Evolutionary conservation across 2,113 vertebrate species (phyloP).

Genomic region (Sceloporus undulatus): DNA sequence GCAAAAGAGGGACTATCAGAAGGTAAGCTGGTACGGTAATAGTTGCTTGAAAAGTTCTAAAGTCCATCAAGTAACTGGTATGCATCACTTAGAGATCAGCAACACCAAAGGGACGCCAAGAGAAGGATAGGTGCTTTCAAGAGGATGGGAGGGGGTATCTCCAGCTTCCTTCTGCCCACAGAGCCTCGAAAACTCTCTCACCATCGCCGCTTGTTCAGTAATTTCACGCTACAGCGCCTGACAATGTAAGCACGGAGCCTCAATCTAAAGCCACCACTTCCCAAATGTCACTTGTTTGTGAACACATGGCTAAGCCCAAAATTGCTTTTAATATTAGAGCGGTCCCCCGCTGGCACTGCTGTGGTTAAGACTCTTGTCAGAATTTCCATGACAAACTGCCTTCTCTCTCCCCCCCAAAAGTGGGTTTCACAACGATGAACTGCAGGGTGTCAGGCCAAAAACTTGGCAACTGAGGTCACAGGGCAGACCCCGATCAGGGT

Average conservation of each 20-base stretch:
- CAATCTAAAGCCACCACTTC: constrained; percentile 64
- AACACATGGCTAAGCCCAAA: constrained; percentile 78
- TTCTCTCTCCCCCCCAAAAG: not conserved
- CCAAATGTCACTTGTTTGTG: constrained; percentile 77
- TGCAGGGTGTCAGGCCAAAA: not conserved
- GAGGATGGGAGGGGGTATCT: constrained; percentile 55
- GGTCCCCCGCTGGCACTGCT: constrained; percentile 46
- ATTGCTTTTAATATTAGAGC: constrained; percentile 75
- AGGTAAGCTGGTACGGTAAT: not conserved
- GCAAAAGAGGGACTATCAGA: not conserved
- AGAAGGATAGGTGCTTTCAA: constrained; percentile 8
- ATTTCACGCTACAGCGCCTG: constrained; percentile 76
- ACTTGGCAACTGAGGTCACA: constrained; percentile 28
- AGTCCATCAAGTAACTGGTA: accelerated
- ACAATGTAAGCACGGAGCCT: constrained; percentile 69
- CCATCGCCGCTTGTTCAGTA: constrained; percentile 65
- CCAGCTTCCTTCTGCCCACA: constrained; percentile 6
- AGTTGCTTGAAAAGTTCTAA: not conserved
- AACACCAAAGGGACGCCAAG: constrained; percentile 6
- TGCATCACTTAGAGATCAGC: not conserved
- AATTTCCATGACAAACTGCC: constrained; percentile 41
- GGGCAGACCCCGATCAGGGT: not conserved
- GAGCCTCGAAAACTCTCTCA: constrained; percentile 20
- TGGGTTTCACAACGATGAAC: constrained; percentile 6
- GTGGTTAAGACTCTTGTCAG: constrained; percentile 31